phyloP scores from a whole-genome alignment of 2,888 invertebrate genomes.

The Bellardia bayeri region DNA sequence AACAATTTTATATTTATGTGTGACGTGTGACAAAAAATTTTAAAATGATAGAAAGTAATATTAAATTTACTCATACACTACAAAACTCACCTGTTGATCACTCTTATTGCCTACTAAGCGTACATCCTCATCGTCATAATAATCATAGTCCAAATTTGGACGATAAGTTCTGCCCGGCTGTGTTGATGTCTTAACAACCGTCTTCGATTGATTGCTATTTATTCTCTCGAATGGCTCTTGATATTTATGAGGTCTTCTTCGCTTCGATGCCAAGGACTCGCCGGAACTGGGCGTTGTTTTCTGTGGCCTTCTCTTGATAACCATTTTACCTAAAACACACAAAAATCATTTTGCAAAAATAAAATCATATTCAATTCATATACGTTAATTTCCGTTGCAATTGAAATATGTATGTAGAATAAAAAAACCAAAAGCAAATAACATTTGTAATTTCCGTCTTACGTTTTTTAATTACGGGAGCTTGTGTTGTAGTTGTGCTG shows the following conservation, averaged over 20 bases:
- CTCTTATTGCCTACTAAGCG: constrained; percentile 85
- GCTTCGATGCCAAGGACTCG: constrained; percentile 73
- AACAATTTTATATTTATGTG: no score
- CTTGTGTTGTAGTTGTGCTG: constrained; percentile 48
- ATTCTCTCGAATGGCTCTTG: constrained; percentile 81
- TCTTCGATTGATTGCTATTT: constrained; percentile 68
- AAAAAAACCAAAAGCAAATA: not conserved
- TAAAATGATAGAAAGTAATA: no score
- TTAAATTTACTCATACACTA: not conserved
- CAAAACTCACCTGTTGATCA: constrained; percentile 84
- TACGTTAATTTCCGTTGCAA: constrained; percentile 30
- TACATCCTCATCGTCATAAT: constrained; percentile 88
- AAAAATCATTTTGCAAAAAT: constrained; percentile 30
- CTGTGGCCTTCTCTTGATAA: constrained; percentile 76
- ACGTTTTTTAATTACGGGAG: constrained; percentile 66
- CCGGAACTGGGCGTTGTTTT: constrained; percentile 77
- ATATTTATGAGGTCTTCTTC: constrained; percentile 80
- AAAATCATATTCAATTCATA: constrained; percentile 40
- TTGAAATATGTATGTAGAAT: constrained; percentile 13
- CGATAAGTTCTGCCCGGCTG: constrained; percentile 79
- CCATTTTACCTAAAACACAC: constrained; percentile 75
- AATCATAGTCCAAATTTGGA: constrained; percentile 87
- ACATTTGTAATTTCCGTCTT: constrained; percentile 70
- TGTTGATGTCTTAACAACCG: constrained; percentile 64
- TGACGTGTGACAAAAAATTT: no score